phyloP scores from a whole-genome alignment of 2,113 vertebrate species.

The Brienomyrus brachyistius region DNA sequence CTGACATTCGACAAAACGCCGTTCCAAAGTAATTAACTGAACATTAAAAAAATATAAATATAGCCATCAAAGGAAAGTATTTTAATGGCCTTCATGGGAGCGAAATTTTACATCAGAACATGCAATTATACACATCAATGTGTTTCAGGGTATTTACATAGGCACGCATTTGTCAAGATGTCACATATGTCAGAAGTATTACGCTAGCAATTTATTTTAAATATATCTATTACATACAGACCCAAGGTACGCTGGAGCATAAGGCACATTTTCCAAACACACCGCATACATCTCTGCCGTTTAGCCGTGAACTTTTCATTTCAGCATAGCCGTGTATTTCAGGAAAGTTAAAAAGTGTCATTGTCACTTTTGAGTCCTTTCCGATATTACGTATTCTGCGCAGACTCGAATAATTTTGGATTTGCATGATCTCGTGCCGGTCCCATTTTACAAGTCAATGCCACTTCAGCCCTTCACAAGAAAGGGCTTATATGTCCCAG shows the following conservation, averaged over 20 bases:
- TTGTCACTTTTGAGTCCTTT: neutral
- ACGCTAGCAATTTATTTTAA: neutral
- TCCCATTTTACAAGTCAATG: constrained; percentile 6
- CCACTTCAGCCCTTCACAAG: constrained; percentile 5
- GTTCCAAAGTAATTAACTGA: neutral
- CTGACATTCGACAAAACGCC: neutral
- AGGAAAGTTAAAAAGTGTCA: neutral
- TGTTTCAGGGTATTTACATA: neutral
- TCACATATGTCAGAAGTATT: neutral
- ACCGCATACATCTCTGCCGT: neutral
- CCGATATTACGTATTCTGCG: neutral
- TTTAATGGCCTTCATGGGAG: neutral
- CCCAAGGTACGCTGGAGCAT: neutral
- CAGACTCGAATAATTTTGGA: constrained; percentile 8
- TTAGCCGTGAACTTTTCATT: neutral
- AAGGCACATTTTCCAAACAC: neutral
- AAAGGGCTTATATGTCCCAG: neutral
- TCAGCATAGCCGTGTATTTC: neutral
- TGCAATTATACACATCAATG: neutral
- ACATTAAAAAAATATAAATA: neutral
- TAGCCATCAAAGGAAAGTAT: neutral
- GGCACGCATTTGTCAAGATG: constrained; percentile 1
- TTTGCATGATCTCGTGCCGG: constrained; percentile 7
- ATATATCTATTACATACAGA: neutral
- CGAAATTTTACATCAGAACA: neutral